Conservation (phyloP, 2,888 invertebrate genomes). For the Prionchulus punctatus region DNA sequence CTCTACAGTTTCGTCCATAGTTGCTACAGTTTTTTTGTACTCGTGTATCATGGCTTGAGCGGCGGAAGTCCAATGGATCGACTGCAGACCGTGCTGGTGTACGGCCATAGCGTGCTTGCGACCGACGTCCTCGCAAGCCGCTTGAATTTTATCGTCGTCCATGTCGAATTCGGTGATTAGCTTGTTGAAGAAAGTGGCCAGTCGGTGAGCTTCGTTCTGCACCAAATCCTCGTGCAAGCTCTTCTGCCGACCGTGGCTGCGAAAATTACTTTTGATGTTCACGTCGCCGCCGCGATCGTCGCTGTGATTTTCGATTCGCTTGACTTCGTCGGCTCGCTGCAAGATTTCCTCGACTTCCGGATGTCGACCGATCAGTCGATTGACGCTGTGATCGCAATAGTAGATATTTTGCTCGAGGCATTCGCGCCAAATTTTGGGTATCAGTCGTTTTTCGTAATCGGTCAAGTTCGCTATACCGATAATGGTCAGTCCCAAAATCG, state of each 20-base stretch:
- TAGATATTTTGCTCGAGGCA: not conserved
- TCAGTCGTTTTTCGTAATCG: not conserved
- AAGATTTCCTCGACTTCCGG: not conserved
- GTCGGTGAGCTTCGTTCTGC: too few species aligned
- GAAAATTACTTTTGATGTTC: too few species aligned
- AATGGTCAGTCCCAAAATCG: not conserved
- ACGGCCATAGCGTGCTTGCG: not conserved
- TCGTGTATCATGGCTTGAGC: not conserved
- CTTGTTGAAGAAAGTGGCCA: not conserved
- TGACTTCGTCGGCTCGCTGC: not conserved
- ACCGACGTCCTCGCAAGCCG: not conserved
- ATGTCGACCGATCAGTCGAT: not conserved
- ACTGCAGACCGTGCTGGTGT: not conserved
- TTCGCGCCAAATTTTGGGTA: not conserved
- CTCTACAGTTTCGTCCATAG: not conserved
- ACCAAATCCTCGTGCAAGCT: too few species aligned
- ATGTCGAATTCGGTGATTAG: not conserved
- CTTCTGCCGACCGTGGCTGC: not conserved
- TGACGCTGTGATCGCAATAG: not conserved
- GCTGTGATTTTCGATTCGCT: not conserved
- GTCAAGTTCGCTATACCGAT: not conserved
- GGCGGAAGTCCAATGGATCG: not conserved
- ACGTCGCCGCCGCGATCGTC: not conserved
- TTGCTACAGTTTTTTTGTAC: not conserved
- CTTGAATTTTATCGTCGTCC: not conserved